Percentiles rank a stretch among this genome's conserved stretches.
Evolutionary conservation across 1,140 invertebrate genomes (phyloP).

Genomic region (Arctopsyche grandis): DNA sequence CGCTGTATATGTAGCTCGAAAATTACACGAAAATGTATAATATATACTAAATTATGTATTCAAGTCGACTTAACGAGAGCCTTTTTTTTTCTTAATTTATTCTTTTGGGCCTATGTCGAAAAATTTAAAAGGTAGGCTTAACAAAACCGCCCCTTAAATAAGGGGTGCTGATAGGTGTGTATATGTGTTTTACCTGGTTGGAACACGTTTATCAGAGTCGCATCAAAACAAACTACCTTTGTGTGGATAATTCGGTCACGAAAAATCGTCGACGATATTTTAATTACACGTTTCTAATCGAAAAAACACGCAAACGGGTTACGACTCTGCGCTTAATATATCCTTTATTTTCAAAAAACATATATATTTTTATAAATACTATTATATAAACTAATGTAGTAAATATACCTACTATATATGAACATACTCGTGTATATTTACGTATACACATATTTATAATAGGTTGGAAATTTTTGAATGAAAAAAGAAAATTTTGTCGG

Average conservation of each 20-base stretch:
- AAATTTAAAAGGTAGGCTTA: constrained; percentile 2
- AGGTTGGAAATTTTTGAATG: too few relatives aligned
- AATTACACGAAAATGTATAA: too few relatives aligned
- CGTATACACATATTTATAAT: background rate
- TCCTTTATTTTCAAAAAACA: background rate
- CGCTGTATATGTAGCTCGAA: too few relatives aligned
- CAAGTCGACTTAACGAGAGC: background rate
- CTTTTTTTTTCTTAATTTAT: constrained; percentile 20
- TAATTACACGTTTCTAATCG: constrained; percentile 3
- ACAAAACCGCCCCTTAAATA: background rate
- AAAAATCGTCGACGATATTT: constrained; percentile 5
- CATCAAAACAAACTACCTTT: constrained; percentile 11
- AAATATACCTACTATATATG: too few relatives aligned
- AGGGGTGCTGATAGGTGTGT: constrained; percentile 3
- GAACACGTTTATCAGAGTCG: background rate
- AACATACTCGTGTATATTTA: background rate
- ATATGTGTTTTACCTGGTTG: background rate
- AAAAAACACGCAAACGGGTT: constrained; percentile 3
- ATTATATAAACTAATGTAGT: background rate
- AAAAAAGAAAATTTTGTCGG: background rate
- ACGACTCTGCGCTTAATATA: background rate
- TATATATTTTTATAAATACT: background rate
- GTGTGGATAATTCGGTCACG: constrained; percentile 6
- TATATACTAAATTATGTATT: background rate
- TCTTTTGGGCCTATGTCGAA: background rate